Conservation (phyloP, 1,140 invertebrate genomes). For the Neodiprion lecontei region DNA sequence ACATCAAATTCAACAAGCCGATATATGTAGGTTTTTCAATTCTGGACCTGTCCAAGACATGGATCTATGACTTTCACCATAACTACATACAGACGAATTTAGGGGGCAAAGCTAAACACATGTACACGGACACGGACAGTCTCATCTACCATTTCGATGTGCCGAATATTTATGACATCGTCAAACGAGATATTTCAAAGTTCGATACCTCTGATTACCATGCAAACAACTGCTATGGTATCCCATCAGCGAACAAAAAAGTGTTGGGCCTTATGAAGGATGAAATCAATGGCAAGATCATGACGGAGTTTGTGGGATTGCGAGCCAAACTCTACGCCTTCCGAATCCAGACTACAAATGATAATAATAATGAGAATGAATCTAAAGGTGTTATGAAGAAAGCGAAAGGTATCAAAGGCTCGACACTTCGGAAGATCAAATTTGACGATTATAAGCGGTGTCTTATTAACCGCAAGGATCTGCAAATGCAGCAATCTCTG, state of each 20-base stretch:
- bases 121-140: slow-evolving; percentile 26
- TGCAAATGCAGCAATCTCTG: too few relatives aligned
- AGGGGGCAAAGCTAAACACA: slow-evolving; percentile 7
- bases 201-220: too few relatives aligned
- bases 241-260: slow-evolving; percentile 13
- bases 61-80: slow-evolving; percentile 48
- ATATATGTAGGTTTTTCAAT: slow-evolving; percentile 27
- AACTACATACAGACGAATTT: slow-evolving; percentile 35
- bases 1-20: slow-evolving; percentile 32
- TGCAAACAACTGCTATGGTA: slow-evolving; percentile 1
- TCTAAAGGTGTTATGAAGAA: slow-evolving; percentile 28
- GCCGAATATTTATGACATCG: too few relatives aligned
- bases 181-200: too few relatives aligned
- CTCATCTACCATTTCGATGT: neutral
- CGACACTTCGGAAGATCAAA: slow-evolving; percentile 10
- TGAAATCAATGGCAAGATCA: slow-evolving; percentile 13
- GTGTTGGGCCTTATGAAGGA: neutral
- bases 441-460: too few relatives aligned
- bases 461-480: too few relatives aligned
- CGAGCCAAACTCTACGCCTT: slow-evolving; percentile 22
- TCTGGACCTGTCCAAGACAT: slow-evolving; percentile 28
- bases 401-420: slow-evolving; percentile 16
- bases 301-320: slow-evolving; percentile 16
- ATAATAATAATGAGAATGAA: slow-evolving; percentile 15
- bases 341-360: slow-evolving; percentile 4